These are phyloP conservation scores for Melanogrammus aeglefinus DNA, from an alignment of 2,797 vertebrate species.

Conservation along the genomic window DNA sequence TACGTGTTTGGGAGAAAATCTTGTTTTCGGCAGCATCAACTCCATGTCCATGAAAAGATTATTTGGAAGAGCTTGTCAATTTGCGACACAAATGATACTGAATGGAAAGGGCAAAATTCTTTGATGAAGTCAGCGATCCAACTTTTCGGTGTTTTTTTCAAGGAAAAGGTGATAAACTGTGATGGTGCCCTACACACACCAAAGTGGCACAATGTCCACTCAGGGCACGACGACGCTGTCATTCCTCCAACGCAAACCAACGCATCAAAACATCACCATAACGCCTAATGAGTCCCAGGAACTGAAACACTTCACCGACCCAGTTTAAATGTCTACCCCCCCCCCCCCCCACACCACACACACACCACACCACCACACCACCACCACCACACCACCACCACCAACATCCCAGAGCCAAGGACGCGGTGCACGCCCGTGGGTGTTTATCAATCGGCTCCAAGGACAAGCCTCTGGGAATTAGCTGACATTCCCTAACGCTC, in stretches of 20 bases:
- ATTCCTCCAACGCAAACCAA: not conserved
- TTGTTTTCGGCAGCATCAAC: too few species aligned
- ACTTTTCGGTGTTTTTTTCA: not conserved
- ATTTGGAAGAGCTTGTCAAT: too few species aligned
- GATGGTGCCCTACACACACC: too few species aligned
- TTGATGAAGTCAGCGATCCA: not conserved
- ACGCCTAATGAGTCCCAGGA: not conserved
- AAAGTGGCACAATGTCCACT: too few species aligned
- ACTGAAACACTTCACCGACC: not conserved
- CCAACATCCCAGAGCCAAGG: slow-evolving; percentile 7
- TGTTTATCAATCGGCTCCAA: slow-evolving; percentile 17
- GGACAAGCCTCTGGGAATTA: slow-evolving; percentile 9
- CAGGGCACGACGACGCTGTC: too few species aligned
- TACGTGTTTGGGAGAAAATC: too few species aligned
- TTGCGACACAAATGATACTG: too few species aligned
- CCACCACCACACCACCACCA: too few species aligned
- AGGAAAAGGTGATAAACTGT: too few species aligned
- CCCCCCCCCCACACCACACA: too few species aligned
- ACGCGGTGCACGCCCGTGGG: not conserved
- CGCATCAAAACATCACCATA: slow-evolving; percentile 7
- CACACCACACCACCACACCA: too few species aligned
- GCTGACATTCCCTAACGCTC: slow-evolving; percentile 4
- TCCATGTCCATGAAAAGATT: too few species aligned
- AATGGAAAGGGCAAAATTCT: not conserved
- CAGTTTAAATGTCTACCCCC: not conserved